Conservation (phyloP, 23 tunicate species). For the Clavelina lepadiformis region DNA sequence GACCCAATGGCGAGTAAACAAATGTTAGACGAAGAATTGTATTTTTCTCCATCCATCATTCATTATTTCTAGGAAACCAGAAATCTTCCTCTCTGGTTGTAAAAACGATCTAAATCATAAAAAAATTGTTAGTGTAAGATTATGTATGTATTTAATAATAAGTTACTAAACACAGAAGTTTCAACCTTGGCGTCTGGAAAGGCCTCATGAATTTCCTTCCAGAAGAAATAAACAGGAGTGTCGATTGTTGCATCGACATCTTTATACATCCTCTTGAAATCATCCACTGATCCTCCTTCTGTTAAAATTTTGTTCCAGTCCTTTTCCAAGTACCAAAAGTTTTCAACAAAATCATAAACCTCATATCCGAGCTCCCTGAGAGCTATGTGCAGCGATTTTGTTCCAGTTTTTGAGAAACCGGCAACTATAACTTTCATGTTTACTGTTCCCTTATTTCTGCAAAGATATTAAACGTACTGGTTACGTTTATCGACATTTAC, state of each 20-base stretch:
- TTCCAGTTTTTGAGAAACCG: constrained; percentile 45
- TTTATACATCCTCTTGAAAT: constrained; percentile 24
- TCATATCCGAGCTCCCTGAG: constrained; percentile 22
- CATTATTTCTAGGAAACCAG: no score
- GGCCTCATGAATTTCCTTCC: constrained; percentile 25
- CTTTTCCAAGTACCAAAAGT: constrained; percentile 23
- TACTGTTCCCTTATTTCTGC: no score
- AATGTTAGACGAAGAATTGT: no score
- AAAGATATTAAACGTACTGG: no score
- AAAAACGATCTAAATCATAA: no score
- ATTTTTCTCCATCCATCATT: no score
- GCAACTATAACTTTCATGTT: constrained; percentile 41
- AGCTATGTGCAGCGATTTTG: constrained; percentile 43
- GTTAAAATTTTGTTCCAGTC: constrained; percentile 18
- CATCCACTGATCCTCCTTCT: constrained; percentile 15
- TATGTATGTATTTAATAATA: no score
- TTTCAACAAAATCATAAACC: constrained; percentile 34
- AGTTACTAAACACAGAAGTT: no score
- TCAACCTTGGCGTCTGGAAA: constrained; percentile 46
- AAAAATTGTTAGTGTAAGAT: no score
- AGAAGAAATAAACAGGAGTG: constrained; percentile 29
- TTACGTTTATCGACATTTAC: no score
- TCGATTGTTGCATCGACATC: constrained; percentile 33
- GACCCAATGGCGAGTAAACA: no score
- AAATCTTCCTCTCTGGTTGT: no score